Conservation (phyloP, 2,888 invertebrate species). For the Margaritifera margaritifera region DNA sequence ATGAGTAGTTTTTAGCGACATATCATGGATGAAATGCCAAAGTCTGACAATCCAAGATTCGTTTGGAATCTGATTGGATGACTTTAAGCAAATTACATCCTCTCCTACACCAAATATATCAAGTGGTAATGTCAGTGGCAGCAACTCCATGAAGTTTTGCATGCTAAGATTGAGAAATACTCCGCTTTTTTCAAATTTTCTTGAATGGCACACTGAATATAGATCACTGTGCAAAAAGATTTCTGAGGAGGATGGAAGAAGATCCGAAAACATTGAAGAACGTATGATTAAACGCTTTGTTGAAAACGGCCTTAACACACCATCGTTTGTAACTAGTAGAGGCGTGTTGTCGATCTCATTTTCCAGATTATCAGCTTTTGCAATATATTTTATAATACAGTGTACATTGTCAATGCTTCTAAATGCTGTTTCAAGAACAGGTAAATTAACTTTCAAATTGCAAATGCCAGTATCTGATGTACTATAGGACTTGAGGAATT, state of each 20-base stretch:
- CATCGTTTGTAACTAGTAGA: slow-evolving; percentile 28
- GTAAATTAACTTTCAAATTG: background rate
- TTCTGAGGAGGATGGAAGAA: slow-evolving; percentile 20
- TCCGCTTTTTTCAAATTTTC: background rate
- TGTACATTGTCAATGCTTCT: slow-evolving; percentile 2
- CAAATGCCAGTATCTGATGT: background rate
- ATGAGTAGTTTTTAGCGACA: too few species aligned
- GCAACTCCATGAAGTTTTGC: background rate
- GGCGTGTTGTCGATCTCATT: slow-evolving; percentile 27
- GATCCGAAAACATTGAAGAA: slow-evolving; percentile 11
- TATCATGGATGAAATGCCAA: too few species aligned
- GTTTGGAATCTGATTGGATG: too few species aligned
- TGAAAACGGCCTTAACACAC: slow-evolving; percentile 12
- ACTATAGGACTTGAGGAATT: slow-evolving; percentile 13
- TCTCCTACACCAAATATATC: too few species aligned
- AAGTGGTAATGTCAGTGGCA: background rate
- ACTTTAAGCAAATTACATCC: too few species aligned
- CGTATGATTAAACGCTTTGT: slow-evolving; percentile 8
- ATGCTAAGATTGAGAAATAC: slow-evolving; percentile 4
- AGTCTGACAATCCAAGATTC: too few species aligned
- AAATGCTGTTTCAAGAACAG: slow-evolving; percentile 17
- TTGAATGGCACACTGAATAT: background rate
- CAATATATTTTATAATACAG: slow-evolving; percentile 19
- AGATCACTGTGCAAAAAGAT: slow-evolving; percentile 8
- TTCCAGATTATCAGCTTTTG: slow-evolving; percentile 10